Base-by-base conservation (phyloP, 2,113 vertebrate genomes). In the Orthonyx spaldingii region DNA sequence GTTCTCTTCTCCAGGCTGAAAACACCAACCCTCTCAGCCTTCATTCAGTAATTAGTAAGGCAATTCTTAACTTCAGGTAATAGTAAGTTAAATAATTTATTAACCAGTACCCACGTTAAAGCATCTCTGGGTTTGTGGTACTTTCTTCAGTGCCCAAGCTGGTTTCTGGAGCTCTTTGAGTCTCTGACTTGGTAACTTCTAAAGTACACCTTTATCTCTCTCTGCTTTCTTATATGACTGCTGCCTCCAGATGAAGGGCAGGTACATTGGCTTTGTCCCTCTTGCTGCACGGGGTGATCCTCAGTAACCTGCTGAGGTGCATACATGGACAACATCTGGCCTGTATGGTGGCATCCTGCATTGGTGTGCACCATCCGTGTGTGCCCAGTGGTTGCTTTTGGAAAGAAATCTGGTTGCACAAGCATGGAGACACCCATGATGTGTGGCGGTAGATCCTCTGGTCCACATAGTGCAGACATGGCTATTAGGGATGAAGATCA, bases 91-190 rank as follows among this genome's bases (percentile, higher is more conserved):
- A 60, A 68, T 57, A 66, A 61, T 32, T 49, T 82, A 30, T 39
- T 81, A 78, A 65, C 12, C 14, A 74, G 20, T 35, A 32, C 14
- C 21, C 30, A 30, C 0, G 0, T 64, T 52, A 74, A 83, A 90
- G 32, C n/a, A 42, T 33, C 0, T 0, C 44, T 57, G 59, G 22
- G 12, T 84, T 44, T 80, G 41, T 46, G 9, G 9, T 5, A 4
- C 11, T 18, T 61, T 80, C 16, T 35, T 87, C 17, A 3, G 33
- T 49, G 39, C 61, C 21, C 70, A 83, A 6, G 18, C 23, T 63
- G 20, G 6, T 24, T 61, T 22, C 55, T 66, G 35, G 16, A 94
- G 12, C 32, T 70, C 39, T 70, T 65, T 41, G n/a, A 89, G 53
- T 37, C n/a, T 94, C 28, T 75, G 17, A n/a, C 61, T 66, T 70